phyloP scores from a whole-genome alignment of 2,113 vertebrate species.

The Psephotus haematonotus region DNA sequence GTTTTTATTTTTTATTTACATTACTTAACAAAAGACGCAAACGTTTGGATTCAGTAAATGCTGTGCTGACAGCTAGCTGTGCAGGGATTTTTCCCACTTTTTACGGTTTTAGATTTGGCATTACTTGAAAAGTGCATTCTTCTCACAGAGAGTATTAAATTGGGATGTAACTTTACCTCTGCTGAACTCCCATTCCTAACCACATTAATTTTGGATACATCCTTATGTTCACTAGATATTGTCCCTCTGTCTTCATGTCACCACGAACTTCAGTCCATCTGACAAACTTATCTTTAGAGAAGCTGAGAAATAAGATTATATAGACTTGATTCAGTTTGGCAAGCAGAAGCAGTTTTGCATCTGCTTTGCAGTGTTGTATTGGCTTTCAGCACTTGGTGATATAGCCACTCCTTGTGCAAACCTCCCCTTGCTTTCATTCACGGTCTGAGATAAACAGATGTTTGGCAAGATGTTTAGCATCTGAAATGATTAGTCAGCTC shows the following conservation, averaged over 20 bases:
- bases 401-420: not conserved
- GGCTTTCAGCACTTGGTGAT: not conserved
- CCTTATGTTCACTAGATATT: not conserved
- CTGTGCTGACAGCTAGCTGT: not conserved
- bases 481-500: conserved; percentile 1
- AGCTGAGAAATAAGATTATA: not conserved
- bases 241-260: not conserved
- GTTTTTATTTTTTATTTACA: not conserved
- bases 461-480: not conserved
- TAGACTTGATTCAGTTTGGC: not conserved
- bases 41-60: not conserved
- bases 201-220: not conserved
- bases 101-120: not conserved
- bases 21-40: not conserved
- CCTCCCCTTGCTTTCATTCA: not conserved
- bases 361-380: not conserved
- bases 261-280: not conserved
- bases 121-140: not conserved
- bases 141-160: not conserved
- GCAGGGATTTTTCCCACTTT: not conserved
- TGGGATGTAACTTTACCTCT: not conserved
- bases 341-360: not conserved
- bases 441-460: conserved; percentile 10
- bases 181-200: not conserved
- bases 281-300: not conserved